Evolutionary conservation across 2,888 invertebrate species (phyloP).

Genomic region (Cheiracanthium punctorium): DNA sequence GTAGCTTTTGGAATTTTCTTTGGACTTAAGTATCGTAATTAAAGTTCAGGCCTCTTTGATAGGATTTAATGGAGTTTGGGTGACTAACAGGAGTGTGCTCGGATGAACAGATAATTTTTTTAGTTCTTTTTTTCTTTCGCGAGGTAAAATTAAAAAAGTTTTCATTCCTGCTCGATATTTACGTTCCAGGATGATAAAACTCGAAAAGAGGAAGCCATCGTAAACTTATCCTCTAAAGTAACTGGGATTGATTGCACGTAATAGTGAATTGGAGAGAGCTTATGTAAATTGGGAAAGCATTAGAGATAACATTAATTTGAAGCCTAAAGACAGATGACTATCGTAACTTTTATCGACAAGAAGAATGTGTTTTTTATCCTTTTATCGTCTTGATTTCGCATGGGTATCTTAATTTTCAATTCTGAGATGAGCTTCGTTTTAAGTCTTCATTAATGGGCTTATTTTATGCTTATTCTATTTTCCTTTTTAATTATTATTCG

Average conservation of each 20-base stretch:
- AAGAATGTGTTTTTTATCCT: too few species aligned
- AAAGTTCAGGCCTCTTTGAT: conserved; percentile 14
- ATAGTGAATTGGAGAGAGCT: neutral
- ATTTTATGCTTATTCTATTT: too few species aligned
- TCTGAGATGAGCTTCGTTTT: too few species aligned
- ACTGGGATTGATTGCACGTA: neutral
- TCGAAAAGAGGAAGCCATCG: neutral
- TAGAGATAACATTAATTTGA: neutral
- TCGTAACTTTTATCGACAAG: too few species aligned
- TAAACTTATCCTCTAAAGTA: neutral
- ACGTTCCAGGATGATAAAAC: neutral
- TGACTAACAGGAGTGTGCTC: neutral
- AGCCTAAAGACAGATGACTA: neutral
- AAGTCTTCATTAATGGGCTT: too few species aligned
- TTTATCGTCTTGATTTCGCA: too few species aligned
- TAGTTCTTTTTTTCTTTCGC: neutral
- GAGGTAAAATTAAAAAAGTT: neutral
- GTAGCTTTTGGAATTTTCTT: neutral
- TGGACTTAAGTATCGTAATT: conserved; percentile 13
- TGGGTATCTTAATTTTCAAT: too few species aligned
- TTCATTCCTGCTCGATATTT: neutral
- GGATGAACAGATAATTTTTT: neutral
- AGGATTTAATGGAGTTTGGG: conserved; percentile 1
- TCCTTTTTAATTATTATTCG: too few species aligned
- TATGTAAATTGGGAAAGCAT: neutral